phyloP scores from a whole-genome alignment of 2,113 vertebrate genomes.

The Hemicordylus capensis region DNA sequence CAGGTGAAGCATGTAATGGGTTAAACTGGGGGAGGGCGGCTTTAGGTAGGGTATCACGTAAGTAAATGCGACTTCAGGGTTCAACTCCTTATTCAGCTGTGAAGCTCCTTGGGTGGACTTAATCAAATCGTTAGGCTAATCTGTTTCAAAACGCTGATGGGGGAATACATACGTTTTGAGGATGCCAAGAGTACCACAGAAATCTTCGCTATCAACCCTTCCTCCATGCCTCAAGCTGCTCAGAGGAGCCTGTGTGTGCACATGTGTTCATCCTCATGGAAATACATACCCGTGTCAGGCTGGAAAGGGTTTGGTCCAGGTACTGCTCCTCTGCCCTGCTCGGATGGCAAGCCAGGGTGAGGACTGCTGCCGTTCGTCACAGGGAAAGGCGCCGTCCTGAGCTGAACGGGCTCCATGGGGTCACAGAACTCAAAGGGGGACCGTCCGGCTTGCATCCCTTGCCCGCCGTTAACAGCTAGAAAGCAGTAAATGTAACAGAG shows the following conservation, averaged over 20 bases:
- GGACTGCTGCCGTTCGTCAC: constrained; percentile 78
- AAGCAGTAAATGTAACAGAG: background rate
- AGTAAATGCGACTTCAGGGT: background rate
- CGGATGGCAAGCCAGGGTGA: constrained; percentile 58
- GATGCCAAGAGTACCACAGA: background rate
- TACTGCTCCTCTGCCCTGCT: constrained; percentile 66
- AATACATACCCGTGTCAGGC: constrained; percentile 75
- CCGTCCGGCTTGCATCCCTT: constrained; percentile 74
- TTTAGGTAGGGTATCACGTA: background rate
- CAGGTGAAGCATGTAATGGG: background rate
- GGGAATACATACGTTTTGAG: background rate
- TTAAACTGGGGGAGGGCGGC: background rate
- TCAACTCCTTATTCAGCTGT: background rate
- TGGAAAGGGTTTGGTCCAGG: constrained; percentile 71
- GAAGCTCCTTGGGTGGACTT: background rate
- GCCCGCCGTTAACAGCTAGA: constrained; percentile 74
- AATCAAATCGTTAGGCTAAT: background rate
- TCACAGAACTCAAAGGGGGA: constrained; percentile 83
- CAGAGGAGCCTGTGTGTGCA: background rate
- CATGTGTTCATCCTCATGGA: background rate
- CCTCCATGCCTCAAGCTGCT: background rate
- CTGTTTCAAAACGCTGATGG: background rate
- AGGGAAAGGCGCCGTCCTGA: constrained; percentile 77
- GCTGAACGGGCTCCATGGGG: constrained; percentile 76
- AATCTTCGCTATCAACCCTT: background rate